These are phyloP conservation scores for Megatriorchis doriae DNA, from an alignment of 2,113 vertebrate species.

Conservation along the genomic window DNA sequence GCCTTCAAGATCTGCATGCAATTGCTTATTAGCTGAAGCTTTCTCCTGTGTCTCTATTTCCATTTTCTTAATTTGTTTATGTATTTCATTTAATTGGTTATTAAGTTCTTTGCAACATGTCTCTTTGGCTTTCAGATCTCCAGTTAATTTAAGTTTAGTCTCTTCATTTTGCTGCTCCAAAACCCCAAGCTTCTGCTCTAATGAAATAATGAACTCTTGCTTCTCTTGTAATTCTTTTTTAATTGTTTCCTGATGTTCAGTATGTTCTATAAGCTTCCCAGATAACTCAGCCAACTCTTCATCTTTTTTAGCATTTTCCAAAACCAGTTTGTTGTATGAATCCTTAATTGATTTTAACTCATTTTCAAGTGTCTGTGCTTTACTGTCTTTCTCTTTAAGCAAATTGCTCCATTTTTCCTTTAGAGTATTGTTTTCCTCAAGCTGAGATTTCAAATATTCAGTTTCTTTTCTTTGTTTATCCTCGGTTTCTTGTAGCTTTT, in stretches of 20 bases:
- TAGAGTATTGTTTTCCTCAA: constrained; percentile 60
- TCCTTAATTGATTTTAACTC: constrained; percentile 82
- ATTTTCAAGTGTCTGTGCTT: constrained; percentile 70
- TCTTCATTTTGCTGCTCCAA: constrained; percentile 59
- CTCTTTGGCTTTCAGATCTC: constrained; percentile 65
- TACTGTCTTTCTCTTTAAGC: constrained; percentile 60
- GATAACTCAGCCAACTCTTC: constrained; percentile 69
- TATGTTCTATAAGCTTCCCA: constrained; percentile 63
- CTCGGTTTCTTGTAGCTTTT: constrained; percentile 71
- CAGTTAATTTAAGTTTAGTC: constrained; percentile 60
- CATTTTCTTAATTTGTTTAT: constrained; percentile 65
- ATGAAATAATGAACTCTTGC: constrained; percentile 60
- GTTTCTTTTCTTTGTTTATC: constrained; percentile 51
- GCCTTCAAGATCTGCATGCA: constrained; percentile 63
- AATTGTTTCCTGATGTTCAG: constrained; percentile 51
- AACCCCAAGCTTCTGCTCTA: constrained; percentile 69
- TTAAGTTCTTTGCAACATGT: constrained; percentile 66
- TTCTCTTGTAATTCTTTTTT: constrained; percentile 67
- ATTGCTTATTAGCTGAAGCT: constrained; percentile 59
- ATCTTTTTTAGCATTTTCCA: constrained; percentile 70
- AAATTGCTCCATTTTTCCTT: constrained; percentile 65
- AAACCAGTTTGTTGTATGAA: constrained; percentile 74
- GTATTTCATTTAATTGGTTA: constrained; percentile 67
- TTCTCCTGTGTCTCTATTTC: constrained; percentile 50
- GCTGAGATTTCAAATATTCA: constrained; percentile 57